phyloP scores from a whole-genome alignment of 2,888 invertebrate genomes.

The Plebejus melissa region DNA sequence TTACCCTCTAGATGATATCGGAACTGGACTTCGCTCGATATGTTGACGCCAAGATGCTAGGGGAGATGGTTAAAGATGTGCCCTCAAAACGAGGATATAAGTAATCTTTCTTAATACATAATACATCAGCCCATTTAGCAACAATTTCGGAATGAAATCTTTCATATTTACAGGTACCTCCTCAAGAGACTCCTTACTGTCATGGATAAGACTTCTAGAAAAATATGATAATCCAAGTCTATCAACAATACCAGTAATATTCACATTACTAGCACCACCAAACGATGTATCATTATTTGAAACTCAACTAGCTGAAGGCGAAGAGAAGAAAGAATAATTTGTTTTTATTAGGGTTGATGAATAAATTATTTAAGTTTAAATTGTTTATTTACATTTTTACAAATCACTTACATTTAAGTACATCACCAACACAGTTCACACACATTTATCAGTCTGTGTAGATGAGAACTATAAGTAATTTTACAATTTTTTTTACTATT shows the following conservation, averaged over 20 bases:
- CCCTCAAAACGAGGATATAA: too few species aligned
- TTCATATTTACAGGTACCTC: constrained; percentile 83
- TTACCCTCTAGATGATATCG: too few species aligned
- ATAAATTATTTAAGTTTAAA: constrained; percentile 33
- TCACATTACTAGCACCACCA: constrained; percentile 85
- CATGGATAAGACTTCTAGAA: constrained; percentile 92
- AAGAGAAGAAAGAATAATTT: constrained; percentile 33
- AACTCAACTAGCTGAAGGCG: constrained; percentile 50
- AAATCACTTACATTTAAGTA: constrained; percentile 26
- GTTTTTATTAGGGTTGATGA: constrained; percentile 19
- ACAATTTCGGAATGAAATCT: background rate
- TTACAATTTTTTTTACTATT: background rate
- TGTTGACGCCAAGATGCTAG: too few species aligned
- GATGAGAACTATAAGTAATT: background rate
- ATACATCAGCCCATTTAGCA: too few species aligned
- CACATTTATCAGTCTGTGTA: constrained; percentile 17
- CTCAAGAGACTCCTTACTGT: constrained; percentile 93
- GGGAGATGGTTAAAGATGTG: too few species aligned
- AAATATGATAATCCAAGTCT: constrained; percentile 85
- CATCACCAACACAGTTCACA: constrained; percentile 27
- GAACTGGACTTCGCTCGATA: too few species aligned
- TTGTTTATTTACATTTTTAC: constrained; percentile 35
- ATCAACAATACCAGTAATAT: constrained; percentile 88
- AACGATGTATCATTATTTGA: constrained; percentile 61
- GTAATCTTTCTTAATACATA: too few species aligned